Percentiles rank a stretch among this genome's conserved stretches.
phyloP scores from a whole-genome alignment of 1,140 invertebrate genomes.

The Cyclargus thomasi region DNA sequence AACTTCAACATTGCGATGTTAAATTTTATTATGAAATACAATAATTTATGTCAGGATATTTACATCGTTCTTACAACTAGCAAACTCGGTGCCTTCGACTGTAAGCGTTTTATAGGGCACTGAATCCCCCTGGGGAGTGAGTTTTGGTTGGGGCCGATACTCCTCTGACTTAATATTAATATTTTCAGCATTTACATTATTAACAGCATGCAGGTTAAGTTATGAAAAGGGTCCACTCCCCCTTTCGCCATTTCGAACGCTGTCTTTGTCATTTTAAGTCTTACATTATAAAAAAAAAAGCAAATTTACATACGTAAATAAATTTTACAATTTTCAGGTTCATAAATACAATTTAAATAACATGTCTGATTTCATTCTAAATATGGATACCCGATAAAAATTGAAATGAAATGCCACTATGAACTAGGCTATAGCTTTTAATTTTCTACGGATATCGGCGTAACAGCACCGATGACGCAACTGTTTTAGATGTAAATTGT shows the following conservation, averaged over 20 bases:
- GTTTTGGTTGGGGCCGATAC: constrained; percentile 22
- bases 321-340: background rate
- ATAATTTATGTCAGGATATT: constrained; percentile 68
- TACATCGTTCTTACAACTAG: constrained; percentile 44
- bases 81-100: constrained; percentile 27
- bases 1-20: constrained; percentile 26
- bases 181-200: background rate
- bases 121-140: background rate
- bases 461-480: too few species aligned
- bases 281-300: background rate
- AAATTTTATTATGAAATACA: constrained; percentile 70
- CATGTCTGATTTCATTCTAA: background rate
- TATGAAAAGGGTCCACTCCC: background rate
- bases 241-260: background rate
- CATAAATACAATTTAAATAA: background rate
- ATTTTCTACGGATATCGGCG: too few species aligned
- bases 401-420: too few species aligned
- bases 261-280: background rate
- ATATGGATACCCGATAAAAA: too few species aligned
- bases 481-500: too few species aligned
- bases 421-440: too few species aligned
- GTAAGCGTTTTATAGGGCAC: background rate
- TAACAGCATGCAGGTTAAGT: background rate
- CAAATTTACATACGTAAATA: background rate
- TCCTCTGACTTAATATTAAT: constrained; percentile 4